Evolutionary conservation across 2,888 invertebrate genomes (phyloP).

Genomic region (Branchinecta sandiegonensis): DNA sequence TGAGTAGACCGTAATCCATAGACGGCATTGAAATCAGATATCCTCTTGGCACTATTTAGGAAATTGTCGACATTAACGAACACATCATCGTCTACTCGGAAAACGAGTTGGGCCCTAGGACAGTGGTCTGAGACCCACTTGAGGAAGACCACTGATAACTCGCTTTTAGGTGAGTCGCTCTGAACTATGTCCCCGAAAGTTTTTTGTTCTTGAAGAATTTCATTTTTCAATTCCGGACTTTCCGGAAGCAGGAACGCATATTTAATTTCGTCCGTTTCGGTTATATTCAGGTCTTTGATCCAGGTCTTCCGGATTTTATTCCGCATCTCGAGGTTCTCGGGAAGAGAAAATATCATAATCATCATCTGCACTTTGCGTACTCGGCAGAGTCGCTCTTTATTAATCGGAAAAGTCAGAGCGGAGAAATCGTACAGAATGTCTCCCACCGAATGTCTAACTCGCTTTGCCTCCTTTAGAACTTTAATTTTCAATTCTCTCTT

Average conservation of each 20-base stretch:
- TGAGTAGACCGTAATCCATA: constrained; percentile 10
- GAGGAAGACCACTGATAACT: neutral
- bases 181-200: neutral
- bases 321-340: neutral
- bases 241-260: neutral
- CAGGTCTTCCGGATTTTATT: constrained; percentile 6
- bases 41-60: neutral
- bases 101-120: constrained; percentile 5
- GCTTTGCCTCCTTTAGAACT: neutral
- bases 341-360: neutral
- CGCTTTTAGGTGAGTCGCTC: neutral
- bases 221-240: neutral
- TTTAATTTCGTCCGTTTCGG: neutral
- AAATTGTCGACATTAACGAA: neutral
- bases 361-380: constrained; percentile 8
- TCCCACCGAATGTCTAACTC: neutral
- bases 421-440: neutral
- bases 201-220: neutral
- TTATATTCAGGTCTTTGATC: neutral
- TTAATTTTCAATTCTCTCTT: neutral
- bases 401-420: neutral
- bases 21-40: neutral
- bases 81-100: neutral
- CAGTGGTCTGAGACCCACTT: neutral
- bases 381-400: neutral